Base-by-base conservation (phyloP, 2,113 vertebrate genomes). In the Gracilinanus agilis region DNA sequence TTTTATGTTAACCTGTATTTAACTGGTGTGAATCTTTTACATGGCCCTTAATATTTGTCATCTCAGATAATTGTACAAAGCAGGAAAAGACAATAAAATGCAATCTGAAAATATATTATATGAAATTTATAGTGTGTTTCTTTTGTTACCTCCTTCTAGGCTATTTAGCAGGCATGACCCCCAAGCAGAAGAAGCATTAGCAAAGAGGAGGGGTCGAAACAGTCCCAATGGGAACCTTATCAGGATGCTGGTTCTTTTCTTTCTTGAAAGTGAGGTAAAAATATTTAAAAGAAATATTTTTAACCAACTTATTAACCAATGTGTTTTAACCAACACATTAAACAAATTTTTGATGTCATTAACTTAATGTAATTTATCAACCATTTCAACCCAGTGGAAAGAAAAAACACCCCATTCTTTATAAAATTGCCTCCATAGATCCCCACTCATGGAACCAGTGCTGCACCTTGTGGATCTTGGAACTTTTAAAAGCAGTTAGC, bases 191-290 rank as follows among this genome's bases (percentile, higher is more conserved):
- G 99, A 99, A 97, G 99, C 99, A 75, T 98, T 99, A 98, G 99
- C 99, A 90, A 99, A 99, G 97, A 99, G 99, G 93, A 98, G 99
- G 92, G 99, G 99, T 89, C 98, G 99, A 95, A 99, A 99, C 98
- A 99, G 99, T 98, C 99, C 99, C 89, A 99, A 99, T 93, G 99
- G 99, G 89, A 99, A 99, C 95, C 99, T 99, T 96, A 99, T 99
- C 98, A 99, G 99, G 97, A 99, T 99, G 99, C 98, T 99, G 97
- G 99, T 99, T 98, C 99, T 99, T 96, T 99, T 99, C 98, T 99
- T 99, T 98, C 99, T 99, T 98, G 99, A 99, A 98, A 99, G 99
- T 95, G 99, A 99, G 99, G 99, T 99, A 99, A 99, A 98, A n/a
- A 93, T 0, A 53, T 97, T 98, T 98, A 93, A 54, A 34, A 24